Base-by-base conservation (phyloP, 1,140 invertebrate species). In the Drosophila azteca region DNA sequence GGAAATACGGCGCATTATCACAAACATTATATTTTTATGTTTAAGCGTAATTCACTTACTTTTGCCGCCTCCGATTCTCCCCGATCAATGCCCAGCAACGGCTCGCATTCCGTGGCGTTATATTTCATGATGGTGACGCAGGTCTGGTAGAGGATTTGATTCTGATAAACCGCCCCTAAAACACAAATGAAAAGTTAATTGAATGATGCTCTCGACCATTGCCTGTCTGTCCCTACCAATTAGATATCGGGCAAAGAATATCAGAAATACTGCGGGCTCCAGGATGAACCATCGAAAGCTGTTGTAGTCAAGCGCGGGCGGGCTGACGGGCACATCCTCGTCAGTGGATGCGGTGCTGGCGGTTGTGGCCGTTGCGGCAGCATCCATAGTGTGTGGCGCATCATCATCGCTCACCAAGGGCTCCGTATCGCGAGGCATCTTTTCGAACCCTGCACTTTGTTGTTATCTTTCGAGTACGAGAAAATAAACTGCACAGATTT, bases 141-240 rank as follows among this genome's bases (percentile, higher is more conserved):
- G 45, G 90, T 91, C 53, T 91, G 74, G 53, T 91, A 91, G 17
- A 91, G 70, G 26, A 91, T 78, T 17, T 91, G 90, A 74, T 90
- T 91, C 49, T 90, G 90, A 63, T 82, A 71, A 53, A 91, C 90
- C 75, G 90, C 88, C 73, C 77, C 85, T 91, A 75, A 87, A 88
- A 89, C 17, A 49, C 46, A 54, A 11, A 60, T 29, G 9, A n/a
- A 44, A 11, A 39, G 17, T 39, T 41, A 17, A 51, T 13, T 39
- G 8, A 58, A 57, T 41, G 17, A 44, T 48, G 4, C 24, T 31
- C 11, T 31, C 11, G 26, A 6, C 45, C 62, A 45, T 3, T 39
- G 11, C 4, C 35, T 39, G 35, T 39, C 11, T 39, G 35, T 13
- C 8, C 35, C 4, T 57, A 91, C 90, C 76, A 24, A 90, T 90